Percentiles rank a stretch among this genome's conserved stretches.
Evolutionary conservation across 2,797 vertebrate species (phyloP).

Genomic region (Selene dorsalis): DNA sequence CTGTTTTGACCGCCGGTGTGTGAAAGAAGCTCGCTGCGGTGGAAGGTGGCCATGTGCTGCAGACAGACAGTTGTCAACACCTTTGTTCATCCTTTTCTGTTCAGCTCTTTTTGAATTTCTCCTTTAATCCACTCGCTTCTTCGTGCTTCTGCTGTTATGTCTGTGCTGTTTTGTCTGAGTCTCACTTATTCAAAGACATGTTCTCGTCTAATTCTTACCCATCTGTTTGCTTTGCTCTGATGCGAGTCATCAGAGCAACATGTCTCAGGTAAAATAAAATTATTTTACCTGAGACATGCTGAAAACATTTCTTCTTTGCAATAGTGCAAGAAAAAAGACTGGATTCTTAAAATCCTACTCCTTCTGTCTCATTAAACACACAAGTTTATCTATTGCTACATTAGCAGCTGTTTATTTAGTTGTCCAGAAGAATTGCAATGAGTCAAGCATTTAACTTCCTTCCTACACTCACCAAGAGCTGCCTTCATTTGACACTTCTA

Average conservation of each 20-base stretch:
- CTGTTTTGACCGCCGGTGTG: slow-evolving; percentile 68
- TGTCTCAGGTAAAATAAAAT: too few species aligned
- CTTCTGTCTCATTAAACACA: too few species aligned
- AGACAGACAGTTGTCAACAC: slow-evolving; percentile 54
- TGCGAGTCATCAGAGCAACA: neutral
- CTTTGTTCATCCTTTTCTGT: neutral
- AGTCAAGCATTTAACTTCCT: too few species aligned
- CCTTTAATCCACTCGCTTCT: slow-evolving; percentile 12
- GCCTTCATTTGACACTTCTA: too few species aligned
- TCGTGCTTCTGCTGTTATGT: neutral
- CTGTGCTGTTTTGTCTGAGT: neutral
- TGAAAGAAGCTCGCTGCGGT: slow-evolving; percentile 45
- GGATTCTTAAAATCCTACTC: too few species aligned
- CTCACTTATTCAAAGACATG: neutral
- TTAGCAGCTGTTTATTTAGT: too few species aligned
- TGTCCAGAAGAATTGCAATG: too few species aligned
- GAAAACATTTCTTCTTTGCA: neutral
- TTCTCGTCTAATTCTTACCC: slow-evolving; percentile 1
- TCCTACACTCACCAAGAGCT: too few species aligned
- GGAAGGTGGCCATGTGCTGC: slow-evolving; percentile 51
- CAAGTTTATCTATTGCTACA: too few species aligned
- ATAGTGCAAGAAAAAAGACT: too few species aligned
- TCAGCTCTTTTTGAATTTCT: slow-evolving; percentile 10
- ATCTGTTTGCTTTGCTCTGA: slow-evolving; percentile 19
- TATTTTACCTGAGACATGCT: neutral